A percentile compares a stretch with the other conserved stretches of the same genome.
These are phyloP conservation scores for Erythrocebus patas DNA, from an alignment of 2,113 vertebrate genomes.

Conservation along the genomic window DNA sequence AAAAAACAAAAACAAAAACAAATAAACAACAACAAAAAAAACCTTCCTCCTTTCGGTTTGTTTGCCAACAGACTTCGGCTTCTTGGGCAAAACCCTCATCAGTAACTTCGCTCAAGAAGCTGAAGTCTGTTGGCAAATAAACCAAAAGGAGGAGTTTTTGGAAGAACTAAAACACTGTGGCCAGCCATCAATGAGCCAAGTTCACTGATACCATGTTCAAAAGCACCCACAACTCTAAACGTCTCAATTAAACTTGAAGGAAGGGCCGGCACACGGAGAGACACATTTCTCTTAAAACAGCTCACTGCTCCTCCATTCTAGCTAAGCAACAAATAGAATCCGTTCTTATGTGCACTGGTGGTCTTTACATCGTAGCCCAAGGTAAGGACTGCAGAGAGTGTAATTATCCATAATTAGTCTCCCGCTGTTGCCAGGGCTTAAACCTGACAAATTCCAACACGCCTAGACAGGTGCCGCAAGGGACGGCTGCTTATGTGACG, in stretches of 20 bases:
- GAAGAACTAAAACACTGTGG: background rate
- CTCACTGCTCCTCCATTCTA: background rate
- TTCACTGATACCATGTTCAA: background rate
- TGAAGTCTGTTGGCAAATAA: background rate
- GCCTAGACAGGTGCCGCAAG: background rate
- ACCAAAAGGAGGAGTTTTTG: background rate
- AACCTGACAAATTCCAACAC: background rate
- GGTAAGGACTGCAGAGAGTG: background rate
- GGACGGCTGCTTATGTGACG: accelerated
- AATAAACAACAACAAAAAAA: no score
- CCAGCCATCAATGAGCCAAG: background rate
- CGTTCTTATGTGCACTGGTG: background rate
- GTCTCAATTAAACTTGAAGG: background rate
- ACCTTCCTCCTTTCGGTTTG: no score
- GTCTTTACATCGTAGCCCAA: background rate
- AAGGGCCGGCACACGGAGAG: background rate
- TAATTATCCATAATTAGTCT: background rate
- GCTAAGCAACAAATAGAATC: background rate
- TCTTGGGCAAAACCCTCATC: no score
- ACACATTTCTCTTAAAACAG: background rate
- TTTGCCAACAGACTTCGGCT: no score
- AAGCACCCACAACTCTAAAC: background rate
- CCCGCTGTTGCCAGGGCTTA: background rate
- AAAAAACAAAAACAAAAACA: no score
- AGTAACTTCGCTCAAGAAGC: background rate